Evolutionary conservation across 2,888 invertebrate species (phyloP).

Genomic region (Lithophane semibrunnea): DNA sequence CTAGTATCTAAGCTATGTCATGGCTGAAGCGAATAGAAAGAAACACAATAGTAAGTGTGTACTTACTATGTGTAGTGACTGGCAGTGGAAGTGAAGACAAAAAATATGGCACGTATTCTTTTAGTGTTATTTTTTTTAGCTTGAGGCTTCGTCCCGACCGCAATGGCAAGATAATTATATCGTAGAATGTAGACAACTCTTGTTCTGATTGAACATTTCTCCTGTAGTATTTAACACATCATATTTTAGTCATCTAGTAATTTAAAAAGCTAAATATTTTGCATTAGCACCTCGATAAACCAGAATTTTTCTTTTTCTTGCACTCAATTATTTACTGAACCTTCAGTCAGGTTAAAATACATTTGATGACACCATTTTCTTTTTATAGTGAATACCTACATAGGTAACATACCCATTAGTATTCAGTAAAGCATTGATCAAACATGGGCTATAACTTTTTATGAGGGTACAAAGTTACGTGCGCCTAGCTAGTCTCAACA

Average conservation of each 20-base stretch:
- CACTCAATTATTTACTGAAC: background rate
- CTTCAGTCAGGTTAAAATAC: background rate
- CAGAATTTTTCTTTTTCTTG: background rate
- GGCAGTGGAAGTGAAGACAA: constrained; percentile 29
- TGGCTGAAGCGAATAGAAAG: constrained; percentile 22
- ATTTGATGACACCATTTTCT: constrained; percentile 1
- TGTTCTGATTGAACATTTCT: constrained; percentile 38
- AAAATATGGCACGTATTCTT: constrained; percentile 56
- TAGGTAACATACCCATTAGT: constrained; percentile 36
- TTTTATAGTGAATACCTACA: constrained; percentile 26
- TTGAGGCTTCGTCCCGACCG: constrained; percentile 67
- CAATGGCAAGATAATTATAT: constrained; percentile 67
- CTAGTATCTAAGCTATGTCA: constrained; percentile 48
- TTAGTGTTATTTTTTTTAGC: constrained; percentile 61
- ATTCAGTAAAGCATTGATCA: constrained; percentile 56
- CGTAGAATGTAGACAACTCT: constrained; percentile 58
- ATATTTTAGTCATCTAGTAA: background rate
- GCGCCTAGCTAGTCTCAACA: constrained; percentile 58
- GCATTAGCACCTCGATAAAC: background rate
- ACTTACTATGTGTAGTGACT: constrained; percentile 19
- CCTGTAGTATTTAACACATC: constrained; percentile 7
- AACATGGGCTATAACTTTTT: constrained; percentile 64
- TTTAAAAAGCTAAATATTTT: background rate
- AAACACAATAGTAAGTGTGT: constrained; percentile 20
- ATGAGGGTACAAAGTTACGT: constrained; percentile 67